Evolutionary conservation across 2,113 vertebrate species (phyloP), one percentile per base, ranked within the genome.

Genomic region (Megaceryle maxima): DNA sequence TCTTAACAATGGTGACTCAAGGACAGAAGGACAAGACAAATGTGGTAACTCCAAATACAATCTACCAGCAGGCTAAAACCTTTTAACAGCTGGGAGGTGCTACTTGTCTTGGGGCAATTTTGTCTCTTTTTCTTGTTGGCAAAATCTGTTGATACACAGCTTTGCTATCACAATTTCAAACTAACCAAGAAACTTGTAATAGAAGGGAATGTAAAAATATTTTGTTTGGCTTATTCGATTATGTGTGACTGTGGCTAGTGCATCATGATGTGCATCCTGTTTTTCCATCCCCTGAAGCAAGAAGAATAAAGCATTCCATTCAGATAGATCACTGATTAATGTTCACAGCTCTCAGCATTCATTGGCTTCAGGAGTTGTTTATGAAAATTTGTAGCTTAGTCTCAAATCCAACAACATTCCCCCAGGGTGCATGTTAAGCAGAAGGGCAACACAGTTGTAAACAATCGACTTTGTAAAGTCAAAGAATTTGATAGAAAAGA

Each of bases 281-380:
- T 84, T 66, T 78, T 88, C 76, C 41, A 68, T 63, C 35, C 53
- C 94, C 68, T 0, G 12, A 95, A 95, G 94, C 92, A 62, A 94
- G 80, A 89, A 90, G 74, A 84, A 96, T 91, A 90, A 97, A 92
- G 68, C 94, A 87, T 95, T 97, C 69, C 59, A 74, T 94, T 97
- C 96, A 96, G 93, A 97, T 72, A 95, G 89, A 97, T 92, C 92
- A 88, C 95, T 93, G 97, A 97, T 97, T 97, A 97, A 97, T 92
- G 90, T 93, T 95, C 95, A 91, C 11, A 13, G 31, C 70, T 96
- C 59, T 97, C 88, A 15, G 83, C 60, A 83, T 92, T 95, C 50
- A 5, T 57, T 96, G 92, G 85, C 80, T 95, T 92, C 89, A 86
- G 87, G 74, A 90, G 68, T 43, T 96, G 81, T 97, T 97, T 97